These are phyloP conservation scores for Tetranychus cinnabarinus DNA, from an alignment of 1,140 invertebrate species.

Conservation along the genomic window DNA sequence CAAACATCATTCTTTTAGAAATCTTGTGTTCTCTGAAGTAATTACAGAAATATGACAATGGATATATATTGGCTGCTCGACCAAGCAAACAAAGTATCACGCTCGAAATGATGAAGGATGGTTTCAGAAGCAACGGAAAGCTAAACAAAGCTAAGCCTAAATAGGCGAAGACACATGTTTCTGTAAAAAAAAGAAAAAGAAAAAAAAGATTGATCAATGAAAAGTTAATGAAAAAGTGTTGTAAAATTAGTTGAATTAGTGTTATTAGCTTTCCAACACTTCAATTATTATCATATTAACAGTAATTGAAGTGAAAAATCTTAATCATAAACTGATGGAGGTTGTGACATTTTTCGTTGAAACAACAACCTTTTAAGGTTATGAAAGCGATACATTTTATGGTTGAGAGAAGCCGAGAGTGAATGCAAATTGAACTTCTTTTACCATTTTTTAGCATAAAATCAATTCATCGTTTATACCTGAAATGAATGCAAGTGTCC, in stretches of 20 bases:
- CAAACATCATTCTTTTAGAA: slow-evolving; percentile 93
- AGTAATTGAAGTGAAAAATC: too few species aligned
- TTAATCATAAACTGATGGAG: too few species aligned
- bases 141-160: slow-evolving; percentile 91
- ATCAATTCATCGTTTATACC: slow-evolving; percentile 17
- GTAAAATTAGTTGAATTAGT: too few species aligned
- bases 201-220: not conserved
- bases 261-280: too few species aligned
- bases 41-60: slow-evolving; percentile 73
- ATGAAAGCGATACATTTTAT: too few species aligned
- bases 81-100: slow-evolving; percentile 70
- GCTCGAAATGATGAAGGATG: slow-evolving; percentile 71
- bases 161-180: slow-evolving; percentile 98
- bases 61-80: slow-evolving; percentile 88
- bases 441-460: not conserved
- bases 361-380: not conserved
- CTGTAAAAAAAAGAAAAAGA: slow-evolving; percentile 20
- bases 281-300: too few species aligned
- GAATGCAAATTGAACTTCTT: too few species aligned
- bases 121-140: slow-evolving; percentile 46
- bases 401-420: too few species aligned
- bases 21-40: slow-evolving; percentile 92
- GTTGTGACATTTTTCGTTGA: not conserved
- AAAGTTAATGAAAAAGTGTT: not conserved
- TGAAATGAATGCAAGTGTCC: slow-evolving; percentile 87